A percentile compares a stretch with the other conserved stretches of the same genome.
Evolutionary conservation across 1,140 invertebrate genomes (phyloP).

Genomic region (Saccostrea cuccullata): DNA sequence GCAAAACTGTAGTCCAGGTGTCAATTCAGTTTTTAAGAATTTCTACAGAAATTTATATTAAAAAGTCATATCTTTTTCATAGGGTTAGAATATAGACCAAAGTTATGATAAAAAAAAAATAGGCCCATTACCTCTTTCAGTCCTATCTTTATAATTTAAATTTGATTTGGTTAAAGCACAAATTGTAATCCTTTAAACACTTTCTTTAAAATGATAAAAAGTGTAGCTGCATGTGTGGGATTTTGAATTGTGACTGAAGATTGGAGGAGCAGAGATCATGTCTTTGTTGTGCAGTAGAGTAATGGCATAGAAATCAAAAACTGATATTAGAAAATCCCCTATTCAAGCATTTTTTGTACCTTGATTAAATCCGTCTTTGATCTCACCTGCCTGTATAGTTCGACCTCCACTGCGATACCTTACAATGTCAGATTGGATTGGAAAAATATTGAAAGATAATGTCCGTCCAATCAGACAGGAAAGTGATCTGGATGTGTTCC

Average conservation of each 20-base stretch:
- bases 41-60: too few relatives aligned
- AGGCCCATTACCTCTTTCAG: too few relatives aligned
- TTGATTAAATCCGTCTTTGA: background rate
- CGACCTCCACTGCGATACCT: background rate
- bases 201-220: background rate
- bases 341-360: background rate
- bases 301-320: background rate
- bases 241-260: background rate
- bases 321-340: background rate
- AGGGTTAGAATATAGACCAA: too few relatives aligned
- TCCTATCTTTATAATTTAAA: too few relatives aligned
- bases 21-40: too few relatives aligned
- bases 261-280: background rate
- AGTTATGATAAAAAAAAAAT: too few relatives aligned
- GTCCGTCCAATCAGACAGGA: background rate
- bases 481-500: background rate
- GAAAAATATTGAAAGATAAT: background rate
- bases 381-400: background rate
- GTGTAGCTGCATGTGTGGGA: background rate
- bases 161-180: too few relatives aligned
- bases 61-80: too few relatives aligned
- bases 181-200: too few relatives aligned
- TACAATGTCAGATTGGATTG: background rate
- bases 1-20: too few relatives aligned
- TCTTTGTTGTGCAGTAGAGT: too few relatives aligned